Base-by-base conservation (phyloP, 1,140 invertebrate species). In the Gyrodactylus bullatarudis region DNA sequence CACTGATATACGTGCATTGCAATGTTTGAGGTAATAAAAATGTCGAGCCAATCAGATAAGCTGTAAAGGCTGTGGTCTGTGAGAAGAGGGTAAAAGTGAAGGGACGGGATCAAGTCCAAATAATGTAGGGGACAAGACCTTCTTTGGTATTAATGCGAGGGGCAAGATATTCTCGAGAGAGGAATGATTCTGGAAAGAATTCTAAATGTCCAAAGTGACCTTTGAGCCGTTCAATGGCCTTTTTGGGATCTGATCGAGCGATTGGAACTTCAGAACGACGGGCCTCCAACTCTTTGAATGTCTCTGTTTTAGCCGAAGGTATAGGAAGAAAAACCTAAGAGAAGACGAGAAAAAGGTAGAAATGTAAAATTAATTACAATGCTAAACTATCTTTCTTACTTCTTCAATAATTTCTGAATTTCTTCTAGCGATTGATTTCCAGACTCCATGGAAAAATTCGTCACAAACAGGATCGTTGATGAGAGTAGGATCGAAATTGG, bases 111-210 rank as follows among this genome's bases (percentile, higher is more conserved):
- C 24, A 71, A 23, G 23, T 21, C 27, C 72, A 54, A 23, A 22
- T 73, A n/a, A 20, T 26, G 26, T 23, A 21, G 1, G 70, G 70
- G 1, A 71, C n/a, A 2, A 71, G 21, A 23, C 70, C 24, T 25
- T 71, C 70, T 25, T 24, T 71, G 2, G 26, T 68, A 21, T 21
- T 24, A 71, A 71, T 23, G 8, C 20, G 20, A 20, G 70, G 70
- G 1, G 21, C 70, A 23, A 71, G 24, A 24, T 25, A 23, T 71
- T 91, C 88, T 76, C 89, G 85, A 76, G 84, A 84, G 21, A 95
- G 84, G 79, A 94, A 95, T 73, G 88, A 81, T 23, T 91, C 79
- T 1, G 91, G 90, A 76, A 93, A 82, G 74, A 88, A 84, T 0
- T 94, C 90, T 73, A 95, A 78, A 79, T 88, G 84, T 23, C 91